Conservation (phyloP, 2,113 vertebrate species). For the Lophius piscatorius region DNA sequence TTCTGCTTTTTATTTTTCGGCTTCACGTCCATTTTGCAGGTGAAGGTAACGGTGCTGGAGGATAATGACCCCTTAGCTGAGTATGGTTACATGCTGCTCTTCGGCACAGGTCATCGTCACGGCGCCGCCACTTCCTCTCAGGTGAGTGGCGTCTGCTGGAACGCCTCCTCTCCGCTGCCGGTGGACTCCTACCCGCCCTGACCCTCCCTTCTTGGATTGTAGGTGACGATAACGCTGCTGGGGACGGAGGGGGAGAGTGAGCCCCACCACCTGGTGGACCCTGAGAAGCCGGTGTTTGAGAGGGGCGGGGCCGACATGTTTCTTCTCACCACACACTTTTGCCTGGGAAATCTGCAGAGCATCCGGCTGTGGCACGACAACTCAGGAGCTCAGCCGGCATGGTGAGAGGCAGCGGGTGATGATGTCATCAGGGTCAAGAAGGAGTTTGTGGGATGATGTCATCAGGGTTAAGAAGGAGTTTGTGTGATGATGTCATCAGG, state of each 20-base stretch:
- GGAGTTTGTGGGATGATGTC: background rate
- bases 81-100: conserved; percentile 88
- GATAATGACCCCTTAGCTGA: conserved; percentile 94
- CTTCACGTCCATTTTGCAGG: conserved; percentile 76
- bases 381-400: conserved; percentile 87
- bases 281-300: conserved; percentile 85
- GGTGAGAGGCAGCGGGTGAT: conserved; percentile 71
- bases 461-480: too few species aligned
- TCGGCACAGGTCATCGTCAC: conserved; percentile 89
- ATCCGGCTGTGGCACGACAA: conserved; percentile 95
- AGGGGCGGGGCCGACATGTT: conserved; percentile 90
- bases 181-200: too few species aligned
- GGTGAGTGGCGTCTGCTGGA: conserved; percentile 70
- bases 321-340: conserved; percentile 90
- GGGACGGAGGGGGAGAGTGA: conserved; percentile 92
- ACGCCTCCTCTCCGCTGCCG: too few species aligned
- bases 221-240: conserved; percentile 90
- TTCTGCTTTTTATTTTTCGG: background rate
- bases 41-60: conserved; percentile 88
- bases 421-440: background rate
- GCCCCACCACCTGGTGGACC: conserved; percentile 88
- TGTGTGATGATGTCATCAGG: too few species aligned
- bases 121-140: conserved; percentile 91
- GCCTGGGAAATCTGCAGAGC: conserved; percentile 88
- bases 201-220: background rate